phyloP scores from a whole-genome alignment of 2,113 vertebrate species.

The Edolisoma coerulescens region DNA sequence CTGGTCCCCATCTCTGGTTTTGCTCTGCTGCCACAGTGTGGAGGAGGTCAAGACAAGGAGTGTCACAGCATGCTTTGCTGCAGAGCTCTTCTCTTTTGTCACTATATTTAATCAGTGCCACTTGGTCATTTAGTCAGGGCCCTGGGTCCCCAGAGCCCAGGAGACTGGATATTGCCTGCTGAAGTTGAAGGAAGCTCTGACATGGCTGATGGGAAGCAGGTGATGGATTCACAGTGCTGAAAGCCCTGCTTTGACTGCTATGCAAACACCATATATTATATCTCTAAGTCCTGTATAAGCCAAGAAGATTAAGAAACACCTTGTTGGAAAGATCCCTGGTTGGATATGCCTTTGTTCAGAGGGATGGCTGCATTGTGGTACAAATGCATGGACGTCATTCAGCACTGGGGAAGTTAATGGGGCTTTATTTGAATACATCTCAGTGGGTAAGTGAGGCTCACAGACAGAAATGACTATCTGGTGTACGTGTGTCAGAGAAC shows the following conservation, averaged over 20 bases:
- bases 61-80: neutral
- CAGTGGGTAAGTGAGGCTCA: neutral
- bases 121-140: neutral
- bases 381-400: neutral
- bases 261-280: neutral
- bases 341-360: neutral
- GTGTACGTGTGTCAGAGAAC: neutral
- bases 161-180: neutral
- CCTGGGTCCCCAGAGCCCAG: neutral
- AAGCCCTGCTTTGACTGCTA: conserved; percentile 2
- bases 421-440: conserved; percentile 6
- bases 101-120: neutral
- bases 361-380: neutral
- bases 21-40: neutral
- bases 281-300: neutral
- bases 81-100: neutral
- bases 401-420: neutral
- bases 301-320: conserved; percentile 33
- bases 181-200: neutral
- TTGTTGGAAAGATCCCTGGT: neutral
- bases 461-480: neutral
- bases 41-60: neutral
- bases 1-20: rapidly evolving
- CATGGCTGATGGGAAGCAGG: neutral
- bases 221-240: neutral